Percentiles rank a stretch among this genome's conserved stretches.
Conservation (phyloP, 2,113 vertebrate species). For the Shinisaurus crocodilurus region DNA sequence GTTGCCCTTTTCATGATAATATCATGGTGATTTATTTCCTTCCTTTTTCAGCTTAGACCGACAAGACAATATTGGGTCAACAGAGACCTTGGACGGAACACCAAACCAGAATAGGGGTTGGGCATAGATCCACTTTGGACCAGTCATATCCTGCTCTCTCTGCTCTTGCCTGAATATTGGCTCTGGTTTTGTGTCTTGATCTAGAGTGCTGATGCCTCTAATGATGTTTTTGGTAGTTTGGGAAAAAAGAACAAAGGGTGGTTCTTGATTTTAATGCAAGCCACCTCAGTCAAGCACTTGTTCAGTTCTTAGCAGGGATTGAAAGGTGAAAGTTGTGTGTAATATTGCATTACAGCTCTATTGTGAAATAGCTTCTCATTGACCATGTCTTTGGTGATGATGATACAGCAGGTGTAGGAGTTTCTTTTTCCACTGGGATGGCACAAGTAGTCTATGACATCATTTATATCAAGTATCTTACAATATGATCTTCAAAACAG, state of each 20-base stretch:
- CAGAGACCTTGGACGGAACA: neutral
- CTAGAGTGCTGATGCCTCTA: neutral
- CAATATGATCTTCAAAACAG: constrained; percentile 21
- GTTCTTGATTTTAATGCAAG: neutral
- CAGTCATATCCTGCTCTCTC: too few species aligned
- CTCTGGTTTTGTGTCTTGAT: neutral
- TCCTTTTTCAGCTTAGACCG: neutral
- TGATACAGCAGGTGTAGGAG: constrained; percentile 20
- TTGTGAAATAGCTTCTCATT: constrained; percentile 7
- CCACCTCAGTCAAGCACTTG: neutral
- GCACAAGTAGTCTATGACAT: constrained; percentile 22
- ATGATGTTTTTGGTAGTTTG: neutral
- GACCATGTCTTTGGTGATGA: neutral
- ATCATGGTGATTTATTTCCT: neutral
- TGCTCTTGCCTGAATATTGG: neutral
- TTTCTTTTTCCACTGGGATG: constrained; percentile 21
- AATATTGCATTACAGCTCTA: neutral
- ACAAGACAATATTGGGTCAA: neutral
- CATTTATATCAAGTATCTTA: constrained; percentile 7
- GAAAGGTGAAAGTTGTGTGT: neutral
- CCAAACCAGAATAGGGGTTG: neutral
- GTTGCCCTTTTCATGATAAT: neutral
- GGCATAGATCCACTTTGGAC: neutral
- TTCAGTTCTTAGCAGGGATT: neutral
- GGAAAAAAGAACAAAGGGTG: neutral